Percentiles rank a stretch among this genome's conserved stretches.
phyloP scores from a whole-genome alignment of 2,888 invertebrate species.

The Chrysopilus asiliformis region DNA sequence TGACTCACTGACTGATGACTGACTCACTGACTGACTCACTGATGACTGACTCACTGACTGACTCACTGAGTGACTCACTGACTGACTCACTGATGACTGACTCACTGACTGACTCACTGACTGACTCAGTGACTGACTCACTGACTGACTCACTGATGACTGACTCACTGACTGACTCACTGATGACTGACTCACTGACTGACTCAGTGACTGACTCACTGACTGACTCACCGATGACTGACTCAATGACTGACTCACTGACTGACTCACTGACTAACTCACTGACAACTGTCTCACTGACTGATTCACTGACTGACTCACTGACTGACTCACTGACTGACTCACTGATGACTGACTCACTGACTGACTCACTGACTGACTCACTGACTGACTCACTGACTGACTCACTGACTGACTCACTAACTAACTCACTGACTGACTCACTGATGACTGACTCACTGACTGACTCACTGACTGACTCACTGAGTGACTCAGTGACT shows the following conservation, averaged over 20 bases:
- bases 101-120: neutral
- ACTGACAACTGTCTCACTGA: neutral
- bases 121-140: no score
- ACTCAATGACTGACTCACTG: constrained; percentile 1
- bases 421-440: neutral
- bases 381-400: constrained; percentile 3
- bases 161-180: no score
- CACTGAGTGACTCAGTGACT: neutral
- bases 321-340: constrained; percentile 3
- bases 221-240: constrained; percentile 1
- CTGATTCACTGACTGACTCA: constrained; percentile 3
- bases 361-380: constrained; percentile 2
- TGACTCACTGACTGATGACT: no score
- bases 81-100: neutral
- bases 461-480: neutral
- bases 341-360: neutral
- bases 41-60: constrained; percentile 3
- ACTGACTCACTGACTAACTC: constrained; percentile 3
- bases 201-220: constrained; percentile 2
- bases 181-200: constrained; percentile 1
- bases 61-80: constrained; percentile 1
- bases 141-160: neutral
- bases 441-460: neutral
- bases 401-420: constrained; percentile 2
- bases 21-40: no score